Evolutionary conservation across 1,140 invertebrate species (phyloP).

Genomic region (Drosophila insularis): DNA sequence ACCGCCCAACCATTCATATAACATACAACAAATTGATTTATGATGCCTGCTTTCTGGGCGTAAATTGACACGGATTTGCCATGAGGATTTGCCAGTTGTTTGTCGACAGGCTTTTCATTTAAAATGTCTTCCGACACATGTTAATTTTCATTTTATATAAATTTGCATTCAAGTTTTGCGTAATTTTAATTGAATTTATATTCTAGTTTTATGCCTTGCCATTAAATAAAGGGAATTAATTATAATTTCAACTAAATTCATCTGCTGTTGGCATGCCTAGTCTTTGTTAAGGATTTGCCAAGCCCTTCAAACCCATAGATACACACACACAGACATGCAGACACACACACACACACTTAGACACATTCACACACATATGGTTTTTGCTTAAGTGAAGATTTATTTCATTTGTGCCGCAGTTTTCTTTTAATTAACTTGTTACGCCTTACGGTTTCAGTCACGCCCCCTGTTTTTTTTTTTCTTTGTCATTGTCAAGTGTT

Average conservation of each 20-base stretch:
- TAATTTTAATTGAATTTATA: constrained; percentile 1
- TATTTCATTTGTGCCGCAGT: constrained; percentile 74
- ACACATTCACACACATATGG: background rate
- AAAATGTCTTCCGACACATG: constrained; percentile 34
- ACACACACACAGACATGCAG: background rate
- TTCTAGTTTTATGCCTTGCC: background rate
- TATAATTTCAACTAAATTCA: constrained; percentile 36
- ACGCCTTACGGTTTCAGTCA: constrained; percentile 20
- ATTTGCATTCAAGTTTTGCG: constrained; percentile 10
- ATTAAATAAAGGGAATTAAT: constrained; percentile 1
- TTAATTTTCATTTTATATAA: constrained; percentile 33
- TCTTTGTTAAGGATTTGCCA: no score
- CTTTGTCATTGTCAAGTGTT: constrained; percentile 73
- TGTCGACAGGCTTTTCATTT: constrained; percentile 62
- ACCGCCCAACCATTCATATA: no score
- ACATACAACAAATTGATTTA: constrained; percentile 51
- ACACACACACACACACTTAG: background rate
- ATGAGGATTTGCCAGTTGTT: constrained; percentile 51
- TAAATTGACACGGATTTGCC: constrained; percentile 49
- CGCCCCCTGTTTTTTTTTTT: background rate
- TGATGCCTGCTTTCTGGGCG: constrained; percentile 49
- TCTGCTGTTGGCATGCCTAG: background rate
- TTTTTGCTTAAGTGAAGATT: constrained; percentile 46
- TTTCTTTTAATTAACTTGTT: constrained; percentile 80
- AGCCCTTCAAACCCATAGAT: background rate